Percentiles rank a stretch among this genome's conserved stretches.
These are phyloP conservation scores for Mechanitis messenoides DNA, from an alignment of 2,888 invertebrate species.

Conservation along the genomic window DNA sequence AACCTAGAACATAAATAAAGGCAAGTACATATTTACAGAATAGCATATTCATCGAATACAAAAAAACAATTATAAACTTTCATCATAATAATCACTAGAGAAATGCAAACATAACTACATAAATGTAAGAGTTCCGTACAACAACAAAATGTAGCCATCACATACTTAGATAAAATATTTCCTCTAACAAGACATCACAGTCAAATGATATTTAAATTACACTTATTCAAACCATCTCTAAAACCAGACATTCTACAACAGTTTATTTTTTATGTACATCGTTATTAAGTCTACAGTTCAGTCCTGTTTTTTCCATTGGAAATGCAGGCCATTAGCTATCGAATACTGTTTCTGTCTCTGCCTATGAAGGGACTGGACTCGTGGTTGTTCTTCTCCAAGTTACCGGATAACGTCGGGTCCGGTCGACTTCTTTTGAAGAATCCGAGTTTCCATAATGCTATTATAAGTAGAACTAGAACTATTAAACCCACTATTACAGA, in stretches of 20 bases:
- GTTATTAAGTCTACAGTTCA: slow-evolving; percentile 32
- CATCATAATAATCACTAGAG: slow-evolving; percentile 46
- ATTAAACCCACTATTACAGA: slow-evolving; percentile 90
- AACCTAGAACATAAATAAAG: slow-evolving; percentile 68
- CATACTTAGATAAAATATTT: slow-evolving; percentile 57
- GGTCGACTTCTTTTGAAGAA: slow-evolving; percentile 92
- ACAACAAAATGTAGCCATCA: slow-evolving; percentile 59
- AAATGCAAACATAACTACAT: slow-evolving; percentile 61
- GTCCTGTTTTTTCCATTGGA: slow-evolving; percentile 19
- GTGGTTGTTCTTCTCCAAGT: slow-evolving; percentile 83
- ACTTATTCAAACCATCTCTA: slow-evolving; percentile 28
- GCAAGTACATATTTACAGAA: slow-evolving; percentile 70
- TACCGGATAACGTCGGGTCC: slow-evolving; percentile 88
- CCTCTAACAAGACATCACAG: slow-evolving; percentile 76
- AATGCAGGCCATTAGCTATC: slow-evolving; percentile 51
- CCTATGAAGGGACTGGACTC: slow-evolving; percentile 81
- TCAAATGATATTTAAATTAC: slow-evolving; percentile 55
- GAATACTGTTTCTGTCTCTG: slow-evolving; percentile 63
- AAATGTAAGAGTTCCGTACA: slow-evolving; percentile 50
- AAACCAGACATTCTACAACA: slow-evolving; percentile 25
- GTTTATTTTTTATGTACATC: slow-evolving; percentile 35
- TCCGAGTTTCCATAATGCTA: slow-evolving; percentile 90
- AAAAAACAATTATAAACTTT: slow-evolving; percentile 52
- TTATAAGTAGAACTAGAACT: slow-evolving; percentile 86
- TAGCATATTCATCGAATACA: slow-evolving; percentile 53